A percentile compares a stretch with the other conserved stretches of the same genome.
Conservation (phyloP, 2,888 invertebrate species). For the Leucania comma region DNA sequence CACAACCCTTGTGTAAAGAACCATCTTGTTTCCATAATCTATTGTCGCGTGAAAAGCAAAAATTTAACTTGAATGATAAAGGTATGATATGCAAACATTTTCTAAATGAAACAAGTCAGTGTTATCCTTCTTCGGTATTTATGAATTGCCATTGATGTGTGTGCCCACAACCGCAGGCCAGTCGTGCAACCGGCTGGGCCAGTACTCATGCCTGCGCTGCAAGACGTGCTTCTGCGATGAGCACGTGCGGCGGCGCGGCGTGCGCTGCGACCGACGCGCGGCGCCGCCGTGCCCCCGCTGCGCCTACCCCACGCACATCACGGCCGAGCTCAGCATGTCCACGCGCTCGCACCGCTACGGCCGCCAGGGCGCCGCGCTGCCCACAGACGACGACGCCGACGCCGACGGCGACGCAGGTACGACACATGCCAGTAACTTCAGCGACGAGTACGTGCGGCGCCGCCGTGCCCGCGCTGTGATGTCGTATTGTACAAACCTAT, state of each 20-base stretch:
- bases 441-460: too few relatives aligned
- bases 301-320: conserved; percentile 97
- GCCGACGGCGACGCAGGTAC: conserved; percentile 37
- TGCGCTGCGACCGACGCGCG: conserved; percentile 70
- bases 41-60: not conserved
- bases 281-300: conserved; percentile 97
- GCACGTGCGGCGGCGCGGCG: conserved; percentile 94
- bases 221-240: conserved; percentile 99
- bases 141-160: not conserved
- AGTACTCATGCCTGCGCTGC: conserved; percentile 98
- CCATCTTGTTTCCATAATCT: not conserved
- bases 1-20: not conserved
- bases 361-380: conserved; percentile 93
- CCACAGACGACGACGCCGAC: conserved; percentile 89
- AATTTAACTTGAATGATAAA: not conserved
- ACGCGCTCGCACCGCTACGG: conserved; percentile 97
- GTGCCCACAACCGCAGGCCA: conserved; percentile 91
- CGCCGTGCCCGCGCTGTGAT: too few relatives aligned
- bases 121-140: not conserved
- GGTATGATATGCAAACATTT: not conserved
- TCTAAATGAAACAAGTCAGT: not conserved
- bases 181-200: conserved; percentile 98
- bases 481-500: too few relatives aligned
- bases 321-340: conserved; percentile 98
- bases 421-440: not conserved